Evolutionary conservation across 2,888 invertebrate species (phyloP), one percentile per base, ranked within the genome.

Genomic region (Tenthredo amoena): DNA sequence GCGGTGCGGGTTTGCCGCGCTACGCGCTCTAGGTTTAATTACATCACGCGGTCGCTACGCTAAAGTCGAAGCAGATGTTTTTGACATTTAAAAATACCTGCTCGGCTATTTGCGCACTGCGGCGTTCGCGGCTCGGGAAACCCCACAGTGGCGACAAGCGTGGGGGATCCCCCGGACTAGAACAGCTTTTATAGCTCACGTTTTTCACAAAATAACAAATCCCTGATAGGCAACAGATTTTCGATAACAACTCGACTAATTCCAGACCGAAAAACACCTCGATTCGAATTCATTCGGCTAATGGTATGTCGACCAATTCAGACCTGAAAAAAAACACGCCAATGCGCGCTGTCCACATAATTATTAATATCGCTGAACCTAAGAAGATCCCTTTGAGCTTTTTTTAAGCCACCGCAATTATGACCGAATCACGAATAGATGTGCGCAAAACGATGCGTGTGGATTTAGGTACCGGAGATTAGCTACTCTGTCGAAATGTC

Each of bases 71-170:
- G 86, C 90, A 90, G 89, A 91, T 91, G 90, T 90, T 91, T 91
- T 90, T 88, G 88, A 89, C 89, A 90, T 88, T 89, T 91, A 91
- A 91, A 92, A 92, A 92, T 92, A 92, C 88, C 88, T 88, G 87
- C 84, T 50, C 84, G 86, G 89, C 89, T 92, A 91, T 91, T 91
- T 90, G 87, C 88, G 90, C 89, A 89, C 87, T 86, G 87, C 85
- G 90, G 68, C 31, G 34, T 91, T 90, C 88, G 87, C 87, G 87
- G 86, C 87, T 68, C 34, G 86, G 88, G 89, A 86, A 89, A 89
- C 88, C 89, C 89, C 87, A 87, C 89, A 87, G 72, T 62, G 87
- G 88, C 88, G 88, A 87, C 85, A 87, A 85, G 71, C 43, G 55
- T 62, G 85, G 71, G 47, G 83, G 83, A 83, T 68, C 34, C 82